These are phyloP conservation scores for Thelaira solivaga DNA, from an alignment of 2,888 invertebrate species.

Conservation along the genomic window DNA sequence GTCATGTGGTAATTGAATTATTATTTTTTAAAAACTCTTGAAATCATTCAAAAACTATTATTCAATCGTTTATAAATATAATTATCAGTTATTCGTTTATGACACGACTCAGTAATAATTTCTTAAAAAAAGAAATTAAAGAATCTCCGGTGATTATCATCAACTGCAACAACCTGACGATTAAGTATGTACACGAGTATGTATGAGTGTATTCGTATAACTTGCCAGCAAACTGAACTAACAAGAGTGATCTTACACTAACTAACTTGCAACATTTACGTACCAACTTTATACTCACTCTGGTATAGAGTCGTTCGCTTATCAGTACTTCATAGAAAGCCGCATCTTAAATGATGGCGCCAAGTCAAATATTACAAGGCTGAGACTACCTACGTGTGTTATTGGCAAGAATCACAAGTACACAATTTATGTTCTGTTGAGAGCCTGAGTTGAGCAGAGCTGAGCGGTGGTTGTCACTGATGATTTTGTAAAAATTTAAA, in stretches of 20 bases:
- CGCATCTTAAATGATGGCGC: constrained; percentile 78
- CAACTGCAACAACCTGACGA: constrained; percentile 48
- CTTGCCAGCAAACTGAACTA: constrained; percentile 21
- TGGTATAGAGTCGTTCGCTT: constrained; percentile 60
- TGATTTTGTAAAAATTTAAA: constrained; percentile 13
- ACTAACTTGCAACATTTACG: constrained; percentile 33
- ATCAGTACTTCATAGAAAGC: constrained; percentile 76
- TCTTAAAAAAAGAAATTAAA: background rate
- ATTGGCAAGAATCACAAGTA: constrained; percentile 52
- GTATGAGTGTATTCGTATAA: too few species aligned
- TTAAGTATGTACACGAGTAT: constrained; percentile 13
- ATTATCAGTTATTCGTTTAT: too few species aligned
- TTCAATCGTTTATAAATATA: too few species aligned
- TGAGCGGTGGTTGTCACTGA: constrained; percentile 1
- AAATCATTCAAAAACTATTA: too few species aligned
- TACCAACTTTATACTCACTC: background rate
- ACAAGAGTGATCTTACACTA: constrained; percentile 27
- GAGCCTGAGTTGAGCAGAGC: too few species aligned
- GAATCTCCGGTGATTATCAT: constrained; percentile 51
- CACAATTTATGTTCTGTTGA: constrained; percentile 21
- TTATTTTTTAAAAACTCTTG: too few species aligned
- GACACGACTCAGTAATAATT: constrained; percentile 1
- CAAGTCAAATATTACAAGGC: constrained; percentile 74
- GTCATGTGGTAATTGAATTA: too few species aligned
- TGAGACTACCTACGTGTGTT: constrained; percentile 53